phyloP scores from a whole-genome alignment of 2,797 vertebrate species.

The Coendou prehensilis region DNA sequence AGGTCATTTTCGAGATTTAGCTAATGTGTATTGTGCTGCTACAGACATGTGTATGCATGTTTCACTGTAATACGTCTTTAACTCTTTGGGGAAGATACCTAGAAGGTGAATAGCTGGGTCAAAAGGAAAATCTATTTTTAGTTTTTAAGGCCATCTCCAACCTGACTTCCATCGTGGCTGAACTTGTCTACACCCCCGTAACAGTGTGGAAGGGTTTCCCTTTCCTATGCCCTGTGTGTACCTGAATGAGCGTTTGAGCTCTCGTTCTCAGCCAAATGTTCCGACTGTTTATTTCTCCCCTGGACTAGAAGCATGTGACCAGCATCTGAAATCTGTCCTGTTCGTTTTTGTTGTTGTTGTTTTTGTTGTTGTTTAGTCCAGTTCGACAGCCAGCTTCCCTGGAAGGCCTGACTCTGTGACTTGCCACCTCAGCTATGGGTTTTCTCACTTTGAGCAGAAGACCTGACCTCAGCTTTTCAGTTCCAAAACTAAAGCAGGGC shows the following conservation, averaged over 20 bases:
- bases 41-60: neutral
- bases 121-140: neutral
- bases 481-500: neutral
- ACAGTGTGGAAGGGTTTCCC: neutral
- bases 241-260: slow-evolving; percentile 56
- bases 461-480: neutral
- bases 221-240: neutral
- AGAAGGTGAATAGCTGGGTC: too few species aligned
- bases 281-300: neutral
- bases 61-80: neutral
- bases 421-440: neutral
- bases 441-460: neutral
- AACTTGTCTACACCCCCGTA: neutral
- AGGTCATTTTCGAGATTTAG: neutral
- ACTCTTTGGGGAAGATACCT: neutral
- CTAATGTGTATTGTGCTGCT: neutral
- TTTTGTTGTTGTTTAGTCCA: neutral
- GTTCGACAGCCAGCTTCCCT: neutral
- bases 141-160: too few species aligned
- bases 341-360: neutral
- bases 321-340: neutral
- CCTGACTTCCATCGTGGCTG: neutral
- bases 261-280: slow-evolving; percentile 45
- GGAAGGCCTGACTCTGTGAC: neutral
- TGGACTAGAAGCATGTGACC: slow-evolving; percentile 34